Evolutionary conservation across 2,888 invertebrate genomes (phyloP), one percentile per base, ranked within the genome.

Genomic region (Cephus rjabovi): DNA sequence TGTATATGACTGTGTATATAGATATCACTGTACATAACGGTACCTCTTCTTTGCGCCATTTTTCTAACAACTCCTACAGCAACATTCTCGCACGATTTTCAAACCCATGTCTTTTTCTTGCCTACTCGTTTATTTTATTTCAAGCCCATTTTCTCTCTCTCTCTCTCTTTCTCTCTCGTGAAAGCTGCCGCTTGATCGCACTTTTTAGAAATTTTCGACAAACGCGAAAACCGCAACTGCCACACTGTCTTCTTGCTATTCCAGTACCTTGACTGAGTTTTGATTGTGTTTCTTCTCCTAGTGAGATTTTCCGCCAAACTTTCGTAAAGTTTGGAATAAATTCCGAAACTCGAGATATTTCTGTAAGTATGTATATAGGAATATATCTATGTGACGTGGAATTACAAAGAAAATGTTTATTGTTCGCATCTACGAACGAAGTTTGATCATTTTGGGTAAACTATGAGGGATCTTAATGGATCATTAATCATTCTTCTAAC

Each of bases 121-220:
- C 12, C 30, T 81, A 80, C 78, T 77, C 3, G 33, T 33, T 33
- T 80, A 69, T 73, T 80, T 81, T 77, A 76, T 79, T 76, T 79
- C 77, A 74, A 76, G 12, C 40, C 69, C 75, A 74, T 12, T 11
- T 11, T 30, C 30, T 73, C 15, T 1, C 23, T 73, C 15, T 1
- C 23, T 56, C 56, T 15, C 12, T 11, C 74, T 76, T 37, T 56
- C 15, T 23, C 23, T 56, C 56, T 9, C 23, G 9, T 9, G 23
- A 23, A 56, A 56, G 23, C 56, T 56, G 56, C 12, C 31, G 31
- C 71, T 34, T 34, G 71, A 71, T 71, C 31, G 23, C 6, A 23
- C 30, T 71, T 71, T 71, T 71, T 71, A 30, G 33, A 71, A 71
- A 71, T 33, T 12, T 71, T 34, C 71, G 11, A 12, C 31, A 34